Percentiles rank a stretch among this genome's conserved stretches.
phyloP scores from a whole-genome alignment of 2,797 vertebrate species.

The Sciurus vulgaris region DNA sequence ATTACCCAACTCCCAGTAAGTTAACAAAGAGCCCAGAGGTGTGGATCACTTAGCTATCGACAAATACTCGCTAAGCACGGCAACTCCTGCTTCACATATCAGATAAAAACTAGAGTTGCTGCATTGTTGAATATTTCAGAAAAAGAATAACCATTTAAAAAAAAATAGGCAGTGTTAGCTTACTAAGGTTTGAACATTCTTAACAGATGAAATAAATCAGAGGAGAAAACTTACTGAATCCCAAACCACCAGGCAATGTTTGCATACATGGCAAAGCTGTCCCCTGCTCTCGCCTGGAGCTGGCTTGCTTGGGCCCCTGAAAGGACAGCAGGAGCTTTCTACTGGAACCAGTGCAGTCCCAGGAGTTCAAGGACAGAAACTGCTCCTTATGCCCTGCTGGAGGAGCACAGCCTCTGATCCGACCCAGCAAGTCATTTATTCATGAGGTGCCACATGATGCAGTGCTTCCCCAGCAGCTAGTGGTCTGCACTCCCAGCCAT shows the following conservation, averaged over 20 bases:
- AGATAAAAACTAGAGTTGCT: slow-evolving; percentile 32
- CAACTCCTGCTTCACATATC: not conserved
- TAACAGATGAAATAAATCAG: not conserved
- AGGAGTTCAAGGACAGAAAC: not conserved
- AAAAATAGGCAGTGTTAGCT: not conserved
- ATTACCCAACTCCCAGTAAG: not conserved
- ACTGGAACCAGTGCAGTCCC: not conserved
- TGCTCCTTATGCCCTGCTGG: not conserved
- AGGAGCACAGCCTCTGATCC: slow-evolving; percentile 64
- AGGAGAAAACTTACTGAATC: slow-evolving; percentile 49
- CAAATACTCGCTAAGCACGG: not conserved
- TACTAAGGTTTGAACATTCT: not conserved
- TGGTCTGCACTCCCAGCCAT: not conserved
- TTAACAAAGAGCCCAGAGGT: not conserved
- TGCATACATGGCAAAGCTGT: not conserved
- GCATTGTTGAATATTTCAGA: not conserved
- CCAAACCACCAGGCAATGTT: slow-evolving; percentile 65
- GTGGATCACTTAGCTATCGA: not conserved
- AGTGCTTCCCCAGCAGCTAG: slow-evolving; percentile 49
- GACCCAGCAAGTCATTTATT: slow-evolving; percentile 77
- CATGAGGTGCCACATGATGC: slow-evolving; percentile 71
- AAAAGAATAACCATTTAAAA: not conserved
- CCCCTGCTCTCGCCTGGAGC: fast-evolving
- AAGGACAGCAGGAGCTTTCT: not conserved
- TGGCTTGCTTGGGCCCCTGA: not conserved